Evolutionary conservation across 2,888 invertebrate species (phyloP).

Genomic region (Dysmachus trigonus): DNA sequence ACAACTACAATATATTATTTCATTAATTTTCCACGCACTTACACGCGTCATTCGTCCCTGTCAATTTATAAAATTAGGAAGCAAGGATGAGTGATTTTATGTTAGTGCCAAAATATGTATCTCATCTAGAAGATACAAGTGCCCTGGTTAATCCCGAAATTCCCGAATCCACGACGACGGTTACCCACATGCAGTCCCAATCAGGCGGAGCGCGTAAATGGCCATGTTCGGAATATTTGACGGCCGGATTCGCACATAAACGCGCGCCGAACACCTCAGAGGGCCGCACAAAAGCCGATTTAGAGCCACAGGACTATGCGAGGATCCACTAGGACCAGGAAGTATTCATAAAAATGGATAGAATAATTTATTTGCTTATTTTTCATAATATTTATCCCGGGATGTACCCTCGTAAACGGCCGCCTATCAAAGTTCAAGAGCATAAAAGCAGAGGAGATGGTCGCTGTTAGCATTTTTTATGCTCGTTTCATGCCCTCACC

Average conservation of each 20-base stretch:
- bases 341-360: constrained; percentile 46
- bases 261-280: not conserved
- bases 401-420: constrained; percentile 47
- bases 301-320: not conserved
- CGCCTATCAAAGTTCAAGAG: constrained; percentile 47
- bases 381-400: constrained; percentile 50
- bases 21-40: not conserved
- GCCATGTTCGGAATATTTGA: not conserved
- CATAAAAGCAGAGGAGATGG: constrained; percentile 42
- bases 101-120: not conserved
- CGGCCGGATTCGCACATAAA: constrained; percentile 13
- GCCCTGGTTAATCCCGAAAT: not conserved
- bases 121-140: not conserved
- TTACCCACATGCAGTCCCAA: constrained; percentile 14
- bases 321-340: constrained; percentile 18
- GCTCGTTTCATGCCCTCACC: constrained; percentile 46
- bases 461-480: constrained; percentile 49
- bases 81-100: not conserved
- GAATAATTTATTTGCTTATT: constrained; percentile 50
- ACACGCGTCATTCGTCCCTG: not conserved
- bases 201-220: constrained; percentile 15
- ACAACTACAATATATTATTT: too few species aligned
- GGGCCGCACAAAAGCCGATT: not conserved
- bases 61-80: not conserved
- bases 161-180: not conserved